These are phyloP conservation scores for Dusona sp. DNA, from an alignment of 2,888 invertebrate genomes.

Conservation along the genomic window DNA sequence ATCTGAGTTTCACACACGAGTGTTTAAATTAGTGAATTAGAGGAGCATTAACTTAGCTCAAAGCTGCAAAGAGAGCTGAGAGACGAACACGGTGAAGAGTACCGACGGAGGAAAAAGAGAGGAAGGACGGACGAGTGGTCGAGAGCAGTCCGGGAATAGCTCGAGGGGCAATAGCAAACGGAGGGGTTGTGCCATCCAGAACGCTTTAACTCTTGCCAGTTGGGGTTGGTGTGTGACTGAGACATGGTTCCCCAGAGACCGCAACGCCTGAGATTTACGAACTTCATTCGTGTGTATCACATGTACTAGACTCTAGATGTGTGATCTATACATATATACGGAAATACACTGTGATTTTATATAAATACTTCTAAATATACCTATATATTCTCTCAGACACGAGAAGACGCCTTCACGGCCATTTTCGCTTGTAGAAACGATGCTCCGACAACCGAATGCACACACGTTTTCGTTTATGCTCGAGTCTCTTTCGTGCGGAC, in stretches of 20 bases:
- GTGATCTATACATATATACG: background rate
- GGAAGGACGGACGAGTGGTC: slow-evolving; percentile 39
- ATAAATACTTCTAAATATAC: slow-evolving; percentile 3
- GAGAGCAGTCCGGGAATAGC: slow-evolving; percentile 47
- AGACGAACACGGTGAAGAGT: slow-evolving; percentile 18
- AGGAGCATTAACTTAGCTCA: slow-evolving; percentile 79
- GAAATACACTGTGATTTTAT: background rate
- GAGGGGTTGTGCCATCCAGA: slow-evolving; percentile 68
- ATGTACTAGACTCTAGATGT: slow-evolving; percentile 32
- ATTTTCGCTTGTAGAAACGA: slow-evolving; percentile 53
- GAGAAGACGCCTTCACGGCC: slow-evolving; percentile 45
- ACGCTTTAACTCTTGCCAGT: slow-evolving; percentile 81
- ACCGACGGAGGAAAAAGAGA: background rate
- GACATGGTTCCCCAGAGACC: slow-evolving; percentile 82
- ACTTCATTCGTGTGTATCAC: slow-evolving; percentile 72
- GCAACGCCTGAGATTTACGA: slow-evolving; percentile 81
- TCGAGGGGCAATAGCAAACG: slow-evolving; percentile 50
- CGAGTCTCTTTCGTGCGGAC: slow-evolving; percentile 15
- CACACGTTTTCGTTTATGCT: slow-evolving; percentile 55
- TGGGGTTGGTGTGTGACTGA: slow-evolving; percentile 83
- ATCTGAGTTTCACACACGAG: slow-evolving; percentile 42
- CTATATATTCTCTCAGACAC: slow-evolving; percentile 31
- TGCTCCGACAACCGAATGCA: slow-evolving; percentile 47
- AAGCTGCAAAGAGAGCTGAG: slow-evolving; percentile 65
- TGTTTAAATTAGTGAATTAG: slow-evolving; percentile 80